These are phyloP conservation scores for Drosophila sturtevanti DNA, from an alignment of 1,140 invertebrate species.

Conservation along the genomic window DNA sequence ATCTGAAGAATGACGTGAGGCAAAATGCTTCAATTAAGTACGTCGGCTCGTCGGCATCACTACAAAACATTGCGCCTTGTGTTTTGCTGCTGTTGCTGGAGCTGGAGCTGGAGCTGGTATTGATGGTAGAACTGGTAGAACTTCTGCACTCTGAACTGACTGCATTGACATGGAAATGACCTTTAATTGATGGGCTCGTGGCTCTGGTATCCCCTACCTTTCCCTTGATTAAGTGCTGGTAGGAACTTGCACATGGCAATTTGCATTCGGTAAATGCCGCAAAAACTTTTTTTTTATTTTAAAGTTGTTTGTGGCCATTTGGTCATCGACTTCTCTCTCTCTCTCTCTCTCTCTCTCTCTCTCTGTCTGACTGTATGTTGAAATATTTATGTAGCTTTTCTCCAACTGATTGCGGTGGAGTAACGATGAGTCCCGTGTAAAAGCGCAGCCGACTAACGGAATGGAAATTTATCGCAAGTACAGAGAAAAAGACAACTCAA, in stretches of 20 bases:
- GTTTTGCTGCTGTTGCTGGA: conserved; percentile 28
- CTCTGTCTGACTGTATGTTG: conserved; percentile 36
- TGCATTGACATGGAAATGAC: conserved; percentile 81
- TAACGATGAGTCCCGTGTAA: conserved; percentile 24
- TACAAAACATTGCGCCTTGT: conserved; percentile 23
- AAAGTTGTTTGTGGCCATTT: conserved; percentile 41
- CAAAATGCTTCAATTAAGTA: conserved; percentile 57
- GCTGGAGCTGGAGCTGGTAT: too few species aligned
- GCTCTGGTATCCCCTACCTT: neutral
- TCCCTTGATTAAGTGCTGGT: conserved; percentile 63
- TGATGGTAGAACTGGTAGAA: neutral
- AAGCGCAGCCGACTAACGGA: conserved; percentile 66
- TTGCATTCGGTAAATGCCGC: conserved; percentile 60
- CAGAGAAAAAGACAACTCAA: conserved; percentile 57
- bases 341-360: conserved; percentile 4
- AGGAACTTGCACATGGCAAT: conserved; percentile 45
- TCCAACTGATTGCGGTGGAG: conserved; percentile 60
- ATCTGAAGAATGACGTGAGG: conserved; percentile 64
- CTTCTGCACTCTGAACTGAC: conserved; percentile 1
- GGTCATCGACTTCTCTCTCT: conserved; percentile 18
- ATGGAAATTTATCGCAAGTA: conserved; percentile 76
- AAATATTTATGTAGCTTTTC: conserved; percentile 71
- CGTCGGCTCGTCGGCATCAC: neutral
- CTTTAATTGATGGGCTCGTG: conserved; percentile 75
- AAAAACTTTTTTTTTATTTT: conserved; percentile 44